Evolutionary conservation across 2,888 invertebrate species (phyloP).

Genomic region (Acleris cristana): DNA sequence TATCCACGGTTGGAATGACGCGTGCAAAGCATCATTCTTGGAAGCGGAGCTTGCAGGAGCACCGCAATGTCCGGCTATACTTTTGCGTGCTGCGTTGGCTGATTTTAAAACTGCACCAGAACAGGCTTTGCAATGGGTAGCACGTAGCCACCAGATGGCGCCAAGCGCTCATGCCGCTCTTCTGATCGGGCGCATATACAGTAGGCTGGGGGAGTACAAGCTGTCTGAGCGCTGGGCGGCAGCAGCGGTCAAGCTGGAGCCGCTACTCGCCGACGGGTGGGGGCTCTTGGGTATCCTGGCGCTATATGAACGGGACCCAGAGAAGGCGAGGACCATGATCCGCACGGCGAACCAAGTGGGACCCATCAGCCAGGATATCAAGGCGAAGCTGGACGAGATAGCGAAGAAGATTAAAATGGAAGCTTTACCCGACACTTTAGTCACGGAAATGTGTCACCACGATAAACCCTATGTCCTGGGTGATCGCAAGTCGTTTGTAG

Average conservation of each 20-base stretch:
- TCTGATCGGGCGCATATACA: constrained; percentile 63
- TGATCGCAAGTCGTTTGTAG: background rate
- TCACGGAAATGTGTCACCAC: constrained; percentile 67
- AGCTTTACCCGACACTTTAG: constrained; percentile 58
- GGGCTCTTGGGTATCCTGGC: constrained; percentile 68
- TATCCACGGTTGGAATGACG: constrained; percentile 62
- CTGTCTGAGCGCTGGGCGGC: constrained; percentile 72
- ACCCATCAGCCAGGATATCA: constrained; percentile 61
- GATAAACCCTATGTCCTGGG: constrained; percentile 52
- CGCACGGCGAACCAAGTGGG: constrained; percentile 72
- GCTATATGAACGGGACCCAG: constrained; percentile 58
- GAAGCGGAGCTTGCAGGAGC: constrained; percentile 65
- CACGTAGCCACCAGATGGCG: constrained; percentile 65
- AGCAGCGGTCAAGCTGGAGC: constrained; percentile 68
- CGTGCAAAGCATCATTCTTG: constrained; percentile 59
- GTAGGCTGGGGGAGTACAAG: constrained; percentile 53
- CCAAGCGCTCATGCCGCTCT: constrained; percentile 70
- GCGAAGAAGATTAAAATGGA: constrained; percentile 58
- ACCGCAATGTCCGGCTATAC: constrained; percentile 55
- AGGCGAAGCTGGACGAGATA: constrained; percentile 56
- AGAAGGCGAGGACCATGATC: constrained; percentile 65
- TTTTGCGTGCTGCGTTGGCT: constrained; percentile 62
- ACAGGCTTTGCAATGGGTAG: constrained; percentile 68
- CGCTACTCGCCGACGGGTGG: constrained; percentile 73
- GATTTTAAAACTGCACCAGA: constrained; percentile 54